Conservation (phyloP, 2,888 invertebrate species). For the Horisme vitalbata region DNA sequence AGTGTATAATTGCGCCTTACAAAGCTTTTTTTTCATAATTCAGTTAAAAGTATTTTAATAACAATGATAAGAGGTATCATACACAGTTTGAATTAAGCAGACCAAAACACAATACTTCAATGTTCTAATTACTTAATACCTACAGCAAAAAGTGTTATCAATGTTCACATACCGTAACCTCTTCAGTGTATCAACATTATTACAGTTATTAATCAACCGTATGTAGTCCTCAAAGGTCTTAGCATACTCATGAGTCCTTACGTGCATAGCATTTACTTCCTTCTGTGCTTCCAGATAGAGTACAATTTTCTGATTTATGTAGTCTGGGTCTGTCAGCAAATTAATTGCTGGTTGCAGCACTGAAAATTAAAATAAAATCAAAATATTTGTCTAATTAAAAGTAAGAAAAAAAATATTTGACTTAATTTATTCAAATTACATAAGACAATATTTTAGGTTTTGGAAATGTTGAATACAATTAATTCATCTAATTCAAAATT, state of each 20-base stretch:
- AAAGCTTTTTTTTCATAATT: no score
- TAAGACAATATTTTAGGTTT: no score
- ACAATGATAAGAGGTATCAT: no score
- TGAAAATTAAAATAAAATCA: conserved; percentile 53
- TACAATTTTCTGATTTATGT: conserved; percentile 93
- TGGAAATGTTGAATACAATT: no score
- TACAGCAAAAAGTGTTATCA: conserved; percentile 38
- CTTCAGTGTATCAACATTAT: conserved; percentile 91
- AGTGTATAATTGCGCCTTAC: no score
- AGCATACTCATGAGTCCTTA: conserved; percentile 92
- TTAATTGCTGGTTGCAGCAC: conserved; percentile 93
- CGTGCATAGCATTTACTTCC: conserved; percentile 89
- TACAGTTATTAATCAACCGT: conserved; percentile 90
- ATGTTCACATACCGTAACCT: conserved; percentile 86
- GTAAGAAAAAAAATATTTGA: no score
- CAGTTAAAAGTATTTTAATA: no score
- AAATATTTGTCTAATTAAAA: no score
- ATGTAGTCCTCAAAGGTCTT: conserved; percentile 95
- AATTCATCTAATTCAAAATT: no score
- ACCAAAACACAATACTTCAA: conserved; percentile 16
- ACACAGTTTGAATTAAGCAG: conserved; percentile 4
- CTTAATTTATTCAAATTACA: no score
- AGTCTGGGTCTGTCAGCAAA: conserved; percentile 93
- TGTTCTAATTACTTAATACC: conserved; percentile 27
- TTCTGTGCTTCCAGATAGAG: conserved; percentile 92